Evolutionary conservation across 2,797 vertebrate genomes (phyloP).

Genomic region (Myotis vivesi): DNA sequence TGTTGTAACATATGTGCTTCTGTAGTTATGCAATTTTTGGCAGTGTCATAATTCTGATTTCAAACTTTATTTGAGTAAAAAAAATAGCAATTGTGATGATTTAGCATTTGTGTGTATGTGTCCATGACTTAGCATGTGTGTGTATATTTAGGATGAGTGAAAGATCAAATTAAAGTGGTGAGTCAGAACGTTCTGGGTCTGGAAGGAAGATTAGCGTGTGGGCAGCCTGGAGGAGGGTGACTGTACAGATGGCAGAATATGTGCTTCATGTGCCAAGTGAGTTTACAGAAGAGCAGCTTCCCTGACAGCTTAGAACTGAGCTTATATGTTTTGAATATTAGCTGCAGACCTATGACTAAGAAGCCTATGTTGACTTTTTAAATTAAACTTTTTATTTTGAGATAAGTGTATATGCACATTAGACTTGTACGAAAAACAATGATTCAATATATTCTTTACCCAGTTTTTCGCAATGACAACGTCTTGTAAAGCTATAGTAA

Average conservation of each 20-base stretch:
- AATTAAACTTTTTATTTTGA: conserved; percentile 18
- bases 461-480: background rate
- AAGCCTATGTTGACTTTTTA: background rate
- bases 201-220: background rate
- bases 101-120: conserved; percentile 12
- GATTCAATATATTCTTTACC: background rate
- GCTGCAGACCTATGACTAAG: background rate
- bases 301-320: background rate
- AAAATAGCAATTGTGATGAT: conserved; percentile 62
- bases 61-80: conserved; percentile 68
- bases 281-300: background rate
- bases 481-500: background rate
- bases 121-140: conserved; percentile 4
- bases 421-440: background rate
- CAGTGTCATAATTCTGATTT: conserved; percentile 73
- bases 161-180: conserved; percentile 49
- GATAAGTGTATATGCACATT: background rate
- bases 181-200: conserved; percentile 25
- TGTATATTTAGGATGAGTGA: background rate
- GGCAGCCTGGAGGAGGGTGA: background rate
- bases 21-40: conserved; percentile 74
- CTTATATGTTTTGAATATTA: background rate
- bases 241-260: conserved; percentile 7
- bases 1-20: conserved; percentile 78
- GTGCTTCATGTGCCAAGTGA: background rate